Percentiles rank a stretch among this genome's conserved stretches.
phyloP scores from a whole-genome alignment of 1,140 invertebrate species.

The Muscidifurax raptorellus region DNA sequence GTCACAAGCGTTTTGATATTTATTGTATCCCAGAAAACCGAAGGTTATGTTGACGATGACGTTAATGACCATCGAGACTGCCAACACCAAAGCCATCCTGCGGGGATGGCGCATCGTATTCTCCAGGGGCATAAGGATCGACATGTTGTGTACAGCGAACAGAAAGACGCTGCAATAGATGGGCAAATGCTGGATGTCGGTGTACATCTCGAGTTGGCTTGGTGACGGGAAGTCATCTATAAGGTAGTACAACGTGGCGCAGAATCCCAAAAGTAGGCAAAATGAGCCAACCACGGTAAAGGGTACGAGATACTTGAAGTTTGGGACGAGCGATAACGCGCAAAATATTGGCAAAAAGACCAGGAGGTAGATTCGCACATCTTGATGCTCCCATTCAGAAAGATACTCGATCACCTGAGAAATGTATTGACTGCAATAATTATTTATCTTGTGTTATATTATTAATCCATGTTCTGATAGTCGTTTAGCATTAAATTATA shows the following conservation, averaged over 20 bases:
- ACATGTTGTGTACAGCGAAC: constrained; percentile 78
- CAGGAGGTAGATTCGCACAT: constrained; percentile 60
- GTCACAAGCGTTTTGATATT: constrained; percentile 72
- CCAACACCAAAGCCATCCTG: constrained; percentile 73
- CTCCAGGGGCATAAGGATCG: constrained; percentile 76
- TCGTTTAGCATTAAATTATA: neutral
- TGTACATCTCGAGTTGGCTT: constrained; percentile 52
- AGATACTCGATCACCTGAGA: constrained; percentile 64
- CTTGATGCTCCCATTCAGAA: constrained; percentile 13
- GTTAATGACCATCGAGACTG: constrained; percentile 74
- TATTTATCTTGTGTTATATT: neutral
- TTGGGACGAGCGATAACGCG: constrained; percentile 70
- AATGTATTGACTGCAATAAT: neutral
- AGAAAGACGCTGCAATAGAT: constrained; percentile 77
- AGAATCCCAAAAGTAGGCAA: constrained; percentile 67
- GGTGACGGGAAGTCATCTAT: constrained; percentile 65
- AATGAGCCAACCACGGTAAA: constrained; percentile 78
- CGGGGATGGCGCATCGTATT: constrained; percentile 76
- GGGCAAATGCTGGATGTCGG: constrained; percentile 35
- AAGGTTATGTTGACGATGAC: constrained; percentile 72
- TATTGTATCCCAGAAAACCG: constrained; percentile 79
- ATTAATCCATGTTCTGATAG: neutral
- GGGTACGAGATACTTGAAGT: constrained; percentile 78
- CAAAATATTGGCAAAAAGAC: constrained; percentile 70
- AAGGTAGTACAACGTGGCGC: constrained; percentile 73